These are phyloP conservation scores for Acanthopleura granulata DNA, from an alignment of 2,888 invertebrate genomes.

Conservation along the genomic window DNA sequence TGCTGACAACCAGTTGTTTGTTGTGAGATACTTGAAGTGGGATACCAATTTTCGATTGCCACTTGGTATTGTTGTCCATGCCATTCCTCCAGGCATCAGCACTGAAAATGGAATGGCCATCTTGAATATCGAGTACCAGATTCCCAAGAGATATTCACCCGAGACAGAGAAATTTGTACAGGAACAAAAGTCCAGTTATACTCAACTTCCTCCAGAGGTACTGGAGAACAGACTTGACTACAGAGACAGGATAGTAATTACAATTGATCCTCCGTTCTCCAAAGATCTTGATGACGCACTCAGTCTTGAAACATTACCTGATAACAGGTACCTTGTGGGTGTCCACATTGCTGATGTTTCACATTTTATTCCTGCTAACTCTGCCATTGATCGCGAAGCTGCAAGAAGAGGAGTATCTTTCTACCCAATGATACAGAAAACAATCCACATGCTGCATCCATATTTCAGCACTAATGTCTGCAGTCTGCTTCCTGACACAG, in stretches of 20 bases:
- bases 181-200: constrained; percentile 30
- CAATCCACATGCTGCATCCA: constrained; percentile 50
- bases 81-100: constrained; percentile 43
- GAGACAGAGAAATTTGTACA: constrained; percentile 42
- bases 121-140: constrained; percentile 52
- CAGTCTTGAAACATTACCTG: constrained; percentile 48
- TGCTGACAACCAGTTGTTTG: constrained; percentile 50
- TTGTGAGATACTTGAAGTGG: constrained; percentile 61
- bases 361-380: constrained; percentile 46
- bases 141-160: constrained; percentile 39
- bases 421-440: constrained; percentile 40
- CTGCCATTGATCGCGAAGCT: constrained; percentile 52
- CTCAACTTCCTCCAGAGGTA: constrained; percentile 34
- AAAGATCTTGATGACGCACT: constrained; percentile 47
- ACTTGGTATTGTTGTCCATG: constrained; percentile 59
- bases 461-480: constrained; percentile 46
- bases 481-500: constrained; percentile 45
- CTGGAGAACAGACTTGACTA: constrained; percentile 39
- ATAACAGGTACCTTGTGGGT: constrained; percentile 49
- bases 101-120: constrained; percentile 45
- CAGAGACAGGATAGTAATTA: constrained; percentile 47
- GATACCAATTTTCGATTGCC: constrained; percentile 49
- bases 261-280: constrained; percentile 37
- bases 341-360: constrained; percentile 60
- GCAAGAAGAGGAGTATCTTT: constrained; percentile 42